phyloP scores from a whole-genome alignment of 2,797 vertebrate genomes.

The Poeciliopsis paucimaculata region DNA sequence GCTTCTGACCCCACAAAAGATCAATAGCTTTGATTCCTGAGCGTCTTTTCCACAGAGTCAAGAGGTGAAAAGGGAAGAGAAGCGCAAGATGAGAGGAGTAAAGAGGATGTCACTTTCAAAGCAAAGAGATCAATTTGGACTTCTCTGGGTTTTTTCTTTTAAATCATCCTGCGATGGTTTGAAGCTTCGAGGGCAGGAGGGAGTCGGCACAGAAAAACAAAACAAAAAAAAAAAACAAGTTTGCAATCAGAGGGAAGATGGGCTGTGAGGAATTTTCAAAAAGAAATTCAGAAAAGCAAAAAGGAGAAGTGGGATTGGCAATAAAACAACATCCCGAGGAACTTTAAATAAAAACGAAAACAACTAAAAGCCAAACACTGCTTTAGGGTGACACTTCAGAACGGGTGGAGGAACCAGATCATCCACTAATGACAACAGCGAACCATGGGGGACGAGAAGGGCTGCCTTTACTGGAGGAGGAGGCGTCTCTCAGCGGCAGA shows the following conservation, averaged over 20 bases:
- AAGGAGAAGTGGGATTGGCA: not conserved
- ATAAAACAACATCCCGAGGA: constrained; percentile 3
- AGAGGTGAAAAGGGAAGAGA: constrained; percentile 3
- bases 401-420: not conserved
- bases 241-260: not conserved
- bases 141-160: not conserved
- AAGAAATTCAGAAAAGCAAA: not conserved
- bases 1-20: constrained; percentile 6
- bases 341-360: not conserved
- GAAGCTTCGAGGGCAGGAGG: constrained; percentile 25
- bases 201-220: not conserved
- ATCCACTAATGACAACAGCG: not conserved
- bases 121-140: not conserved
- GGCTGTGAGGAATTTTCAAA: not conserved
- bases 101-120: not conserved
- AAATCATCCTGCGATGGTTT: not conserved
- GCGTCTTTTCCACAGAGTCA: constrained; percentile 11
- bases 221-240: not conserved
- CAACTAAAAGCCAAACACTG: not conserved
- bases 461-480: constrained; percentile 22
- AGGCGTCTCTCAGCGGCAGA: not conserved
- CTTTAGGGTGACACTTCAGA: constrained; percentile 6
- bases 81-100: not conserved
- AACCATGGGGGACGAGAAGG: not conserved
- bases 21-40: constrained; percentile 7